Evolutionary conservation across 2,888 invertebrate species (phyloP), one percentile per base, ranked within the genome.

Genomic region (Aspidapion aeneum): DNA sequence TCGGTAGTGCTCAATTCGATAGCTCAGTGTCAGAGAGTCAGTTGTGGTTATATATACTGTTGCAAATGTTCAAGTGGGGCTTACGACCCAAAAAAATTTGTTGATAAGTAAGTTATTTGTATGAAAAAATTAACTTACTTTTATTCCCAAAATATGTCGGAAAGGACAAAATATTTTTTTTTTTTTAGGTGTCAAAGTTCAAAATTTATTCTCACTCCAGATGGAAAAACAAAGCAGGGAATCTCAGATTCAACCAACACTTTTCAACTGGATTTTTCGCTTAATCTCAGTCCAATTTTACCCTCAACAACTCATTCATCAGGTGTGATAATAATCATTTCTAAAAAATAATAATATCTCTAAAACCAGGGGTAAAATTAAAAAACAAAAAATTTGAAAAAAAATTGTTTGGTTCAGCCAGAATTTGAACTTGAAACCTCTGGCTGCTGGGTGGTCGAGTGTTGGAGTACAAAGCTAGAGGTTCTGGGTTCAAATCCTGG

Each of bases 41-140:
- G 35, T 12, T 79, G 79, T 62, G 77, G 78, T 5, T 76, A 75
- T 64, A 79, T 79, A 60, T 74, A 72, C 63, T 79, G 79, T 66
- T 69, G 69, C 48, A 72, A 73, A 48, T 79, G 79, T 68, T 67
- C 70, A 7, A 77, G 78, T 65, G 75, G 71, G 57, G 73, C 78
- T 0, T 70, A 68, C 21, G 71, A 72, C 18, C 77, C 78, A 2
- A 73, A 76, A 59, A 68, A 76, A 62, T 79, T 79, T 69, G 66
- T 70, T 55, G 78, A 79, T 65, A 71, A 71, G 64, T 79, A 35
- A 60, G 65, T 51, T 19, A 1, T 20, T 58, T 7, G 9, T 35
- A 20, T 9, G 17, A 56, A 5, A 56, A 18, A n/a, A n/a, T n/a
- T n/a, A n/a, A n/a, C n/a, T n/a, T n/a, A n/a, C n/a, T n/a, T n/a